Percentiles rank a stretch among this genome's conserved stretches.
Conservation (phyloP, 2,797 vertebrate species). For the Spheniscus humboldti region DNA sequence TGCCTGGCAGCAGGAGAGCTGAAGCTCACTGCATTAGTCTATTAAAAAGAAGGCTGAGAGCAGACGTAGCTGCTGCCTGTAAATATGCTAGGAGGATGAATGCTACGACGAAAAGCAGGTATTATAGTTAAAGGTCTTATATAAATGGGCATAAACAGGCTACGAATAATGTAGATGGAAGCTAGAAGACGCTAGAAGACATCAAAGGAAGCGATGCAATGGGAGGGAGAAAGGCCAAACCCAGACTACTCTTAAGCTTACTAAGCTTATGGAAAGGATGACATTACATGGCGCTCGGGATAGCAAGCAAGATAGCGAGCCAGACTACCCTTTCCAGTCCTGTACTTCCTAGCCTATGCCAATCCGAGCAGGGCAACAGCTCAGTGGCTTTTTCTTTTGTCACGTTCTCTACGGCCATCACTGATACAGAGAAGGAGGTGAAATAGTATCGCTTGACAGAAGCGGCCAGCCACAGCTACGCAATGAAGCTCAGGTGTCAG, state of each 20-base stretch:
- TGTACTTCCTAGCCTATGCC: not conserved
- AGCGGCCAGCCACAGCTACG: not conserved
- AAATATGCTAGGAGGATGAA: not conserved
- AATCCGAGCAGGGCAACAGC: not conserved
- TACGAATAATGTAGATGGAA: not conserved
- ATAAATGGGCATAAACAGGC: not conserved
- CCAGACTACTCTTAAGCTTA: not conserved
- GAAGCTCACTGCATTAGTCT: not conserved
- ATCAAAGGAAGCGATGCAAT: not conserved
- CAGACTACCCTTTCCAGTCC: not conserved
- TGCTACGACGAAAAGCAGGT: not conserved
- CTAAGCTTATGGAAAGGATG: not conserved
- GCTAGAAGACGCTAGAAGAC: not conserved
- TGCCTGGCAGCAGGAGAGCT: not conserved
- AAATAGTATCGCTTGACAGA: not conserved
- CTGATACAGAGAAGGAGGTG: not conserved
- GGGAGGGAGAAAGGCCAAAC: not conserved
- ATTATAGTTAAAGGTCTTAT: not conserved
- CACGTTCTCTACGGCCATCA: not conserved
- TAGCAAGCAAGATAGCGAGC: fast-evolving
- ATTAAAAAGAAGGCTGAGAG: not conserved
- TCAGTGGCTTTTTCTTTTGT: not conserved
- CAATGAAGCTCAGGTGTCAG: not conserved
- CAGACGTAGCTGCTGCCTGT: not conserved
- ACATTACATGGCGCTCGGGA: not conserved